phyloP scores from a whole-genome alignment of 2,113 vertebrate species.

The Silurus asotus region DNA sequence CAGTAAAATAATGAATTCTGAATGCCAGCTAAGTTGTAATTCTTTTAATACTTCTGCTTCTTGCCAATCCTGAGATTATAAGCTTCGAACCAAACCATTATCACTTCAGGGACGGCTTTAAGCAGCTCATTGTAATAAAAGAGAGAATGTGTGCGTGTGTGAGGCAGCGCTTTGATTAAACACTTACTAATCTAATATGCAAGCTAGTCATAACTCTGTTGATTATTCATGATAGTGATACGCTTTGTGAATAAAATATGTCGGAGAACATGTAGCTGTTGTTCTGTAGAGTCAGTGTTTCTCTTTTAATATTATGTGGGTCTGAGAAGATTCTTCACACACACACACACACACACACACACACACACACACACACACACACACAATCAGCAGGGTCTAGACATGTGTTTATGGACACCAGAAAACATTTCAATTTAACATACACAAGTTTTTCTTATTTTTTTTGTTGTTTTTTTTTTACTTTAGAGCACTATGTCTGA shows the following conservation, averaged over 20 bases:
- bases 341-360: no score
- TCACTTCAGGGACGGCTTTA: constrained; percentile 17
- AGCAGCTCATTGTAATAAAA: constrained; percentile 30
- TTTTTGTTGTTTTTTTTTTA: no score
- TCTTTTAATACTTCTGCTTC: constrained; percentile 32
- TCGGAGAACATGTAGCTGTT: neutral
- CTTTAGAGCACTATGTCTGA: no score
- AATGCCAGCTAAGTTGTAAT: neutral
- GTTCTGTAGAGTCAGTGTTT: neutral
- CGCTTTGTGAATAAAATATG: neutral
- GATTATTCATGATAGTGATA: constrained; percentile 25
- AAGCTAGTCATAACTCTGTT: constrained; percentile 30
- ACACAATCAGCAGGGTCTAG: no score
- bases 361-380: no score
- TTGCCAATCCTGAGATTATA: constrained; percentile 31
- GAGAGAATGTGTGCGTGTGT: neutral
- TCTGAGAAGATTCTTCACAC: neutral
- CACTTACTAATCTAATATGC: constrained; percentile 32
- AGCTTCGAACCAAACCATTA: constrained; percentile 39
- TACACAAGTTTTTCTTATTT: no score
- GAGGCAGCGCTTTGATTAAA: constrained; percentile 40
- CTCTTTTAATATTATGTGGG: neutral
- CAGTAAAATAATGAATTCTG: constrained; percentile 1
- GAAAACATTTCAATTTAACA: constrained; percentile 1
- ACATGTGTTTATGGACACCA: neutral